Percentiles rank a stretch among this genome's conserved stretches.
Conservation (phyloP, 2,113 vertebrate genomes). For the Bubo scandiacus region DNA sequence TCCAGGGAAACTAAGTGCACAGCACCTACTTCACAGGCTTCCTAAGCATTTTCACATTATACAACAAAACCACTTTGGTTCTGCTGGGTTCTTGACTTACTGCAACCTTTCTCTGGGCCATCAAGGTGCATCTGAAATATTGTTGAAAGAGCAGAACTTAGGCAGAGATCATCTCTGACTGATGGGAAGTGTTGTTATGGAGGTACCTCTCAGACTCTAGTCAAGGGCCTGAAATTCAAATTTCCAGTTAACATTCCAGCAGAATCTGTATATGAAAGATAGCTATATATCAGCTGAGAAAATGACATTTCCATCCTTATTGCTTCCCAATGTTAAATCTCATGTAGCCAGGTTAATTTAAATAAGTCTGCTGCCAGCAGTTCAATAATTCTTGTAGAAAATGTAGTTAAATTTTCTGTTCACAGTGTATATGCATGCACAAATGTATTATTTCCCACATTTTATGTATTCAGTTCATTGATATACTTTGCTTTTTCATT, state of each 20-base stretch:
- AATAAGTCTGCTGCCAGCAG: background rate
- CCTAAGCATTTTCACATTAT: fast-evolving
- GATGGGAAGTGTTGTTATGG: background rate
- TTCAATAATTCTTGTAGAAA: background rate
- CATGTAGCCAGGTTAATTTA: background rate
- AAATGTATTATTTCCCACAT: background rate
- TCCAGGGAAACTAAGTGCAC: background rate
- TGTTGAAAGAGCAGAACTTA: background rate
- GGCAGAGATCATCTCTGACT: background rate
- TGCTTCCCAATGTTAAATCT: background rate
- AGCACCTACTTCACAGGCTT: background rate
- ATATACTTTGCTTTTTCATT: background rate
- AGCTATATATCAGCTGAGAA: background rate
- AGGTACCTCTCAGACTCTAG: background rate
- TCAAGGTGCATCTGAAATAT: background rate
- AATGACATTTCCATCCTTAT: background rate
- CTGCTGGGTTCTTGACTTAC: background rate
- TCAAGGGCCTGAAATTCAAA: background rate
- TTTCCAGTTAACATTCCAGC: background rate
- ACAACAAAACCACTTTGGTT: background rate
- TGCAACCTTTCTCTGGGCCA: background rate
- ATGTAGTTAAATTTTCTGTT: background rate
- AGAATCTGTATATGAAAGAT: background rate
- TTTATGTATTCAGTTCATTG: background rate
- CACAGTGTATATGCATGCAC: background rate